Evolutionary conservation across 1,140 invertebrate genomes (phyloP).

Genomic region (Drosophila quadrilineata): DNA sequence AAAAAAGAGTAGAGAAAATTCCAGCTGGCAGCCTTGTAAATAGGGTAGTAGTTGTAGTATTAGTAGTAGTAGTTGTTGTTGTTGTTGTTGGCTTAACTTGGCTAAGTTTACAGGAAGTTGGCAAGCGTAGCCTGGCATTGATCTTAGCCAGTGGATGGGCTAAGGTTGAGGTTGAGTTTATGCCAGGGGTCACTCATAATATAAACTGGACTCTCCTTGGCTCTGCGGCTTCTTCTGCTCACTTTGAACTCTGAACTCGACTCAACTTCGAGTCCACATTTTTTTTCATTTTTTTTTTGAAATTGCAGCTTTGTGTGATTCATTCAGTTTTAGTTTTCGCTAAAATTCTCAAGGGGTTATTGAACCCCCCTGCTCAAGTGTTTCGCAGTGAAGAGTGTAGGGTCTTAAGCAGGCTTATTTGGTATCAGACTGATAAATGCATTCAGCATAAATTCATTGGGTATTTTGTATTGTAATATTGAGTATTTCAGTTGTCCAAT

Average conservation of each 20-base stretch:
- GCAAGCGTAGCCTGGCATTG: constrained; percentile 61
- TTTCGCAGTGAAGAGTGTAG: neutral
- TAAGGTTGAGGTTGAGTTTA: constrained; percentile 48
- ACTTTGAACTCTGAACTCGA: constrained; percentile 30
- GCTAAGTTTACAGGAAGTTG: constrained; percentile 59
- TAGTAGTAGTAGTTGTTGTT: neutral
- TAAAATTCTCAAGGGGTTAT: constrained; percentile 34
- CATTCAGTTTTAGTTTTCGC: constrained; percentile 12
- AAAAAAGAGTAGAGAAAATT: constrained; percentile 27
- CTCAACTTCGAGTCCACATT: constrained; percentile 21
- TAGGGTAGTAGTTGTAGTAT: constrained; percentile 67
- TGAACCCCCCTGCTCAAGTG: constrained; percentile 32
- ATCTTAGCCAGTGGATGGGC: constrained; percentile 70
- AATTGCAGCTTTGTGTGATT: constrained; percentile 36
- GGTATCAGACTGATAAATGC: constrained; percentile 18
- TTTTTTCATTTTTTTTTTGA: too few species aligned
- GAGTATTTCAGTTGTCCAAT: too few species aligned
- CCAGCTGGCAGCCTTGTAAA: constrained; percentile 31
- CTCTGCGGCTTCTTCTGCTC: constrained; percentile 33
- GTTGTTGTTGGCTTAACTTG: neutral
- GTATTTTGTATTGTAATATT: too few species aligned
- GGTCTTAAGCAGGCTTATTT: too few species aligned
- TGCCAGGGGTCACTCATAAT: constrained; percentile 53
- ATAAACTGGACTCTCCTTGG: constrained; percentile 55
- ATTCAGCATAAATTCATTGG: too few species aligned